Evolutionary conservation across 2,797 vertebrate genomes (phyloP), one percentile per base, ranked within the genome.

Genomic region (Halcyon smyrnensis): DNA sequence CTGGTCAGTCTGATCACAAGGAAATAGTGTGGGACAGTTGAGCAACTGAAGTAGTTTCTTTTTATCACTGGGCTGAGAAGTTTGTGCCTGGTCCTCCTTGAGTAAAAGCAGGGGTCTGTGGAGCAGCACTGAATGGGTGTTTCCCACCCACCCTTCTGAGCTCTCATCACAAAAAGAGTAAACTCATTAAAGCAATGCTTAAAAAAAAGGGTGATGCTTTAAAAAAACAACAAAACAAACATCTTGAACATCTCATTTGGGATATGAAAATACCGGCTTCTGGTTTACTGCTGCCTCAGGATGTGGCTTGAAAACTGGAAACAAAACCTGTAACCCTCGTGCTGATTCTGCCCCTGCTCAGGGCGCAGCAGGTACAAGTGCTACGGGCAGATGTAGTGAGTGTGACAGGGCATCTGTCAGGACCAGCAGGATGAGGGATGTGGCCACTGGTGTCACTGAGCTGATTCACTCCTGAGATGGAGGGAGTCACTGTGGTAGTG

Each of bases 251-350:
- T 57, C 23, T 32, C 3, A 8, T 81, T 57, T 70, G 8, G 2
- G 6, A 7, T 71, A 19, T 45, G 53, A 70, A 79, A 91, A 32
- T 9, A 20, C 5, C 11, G n/a, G 1, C 11, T 77, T 27, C 32
- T 83, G 71, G 53, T 83, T 67, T 64, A 23, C 8, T 45, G 19
- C 63, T 84, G 79, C 21, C n/a, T 6, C 20, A 57, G 34, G n/a
- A n/a, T 5, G 5, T 17, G 25, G 11, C 53, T 92, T 87, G 76
- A 39, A 85, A 64, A 19, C 21, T 87, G 76, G 50, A 85, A 64
- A 19, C 21, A 46, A 82, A 54, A 3, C 11, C 16, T 1, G 0
- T 41, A 36, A 45, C 48, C 37, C 16, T 48, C 0, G 0, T 50
- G 43, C 43, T 65, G 62, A 6, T 37, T 45, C 25, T 76, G 36